These are phyloP conservation scores for Caenorhabditis doughertyi DNA, from an alignment of 2,888 invertebrate genomes.

Conservation along the genomic window DNA sequence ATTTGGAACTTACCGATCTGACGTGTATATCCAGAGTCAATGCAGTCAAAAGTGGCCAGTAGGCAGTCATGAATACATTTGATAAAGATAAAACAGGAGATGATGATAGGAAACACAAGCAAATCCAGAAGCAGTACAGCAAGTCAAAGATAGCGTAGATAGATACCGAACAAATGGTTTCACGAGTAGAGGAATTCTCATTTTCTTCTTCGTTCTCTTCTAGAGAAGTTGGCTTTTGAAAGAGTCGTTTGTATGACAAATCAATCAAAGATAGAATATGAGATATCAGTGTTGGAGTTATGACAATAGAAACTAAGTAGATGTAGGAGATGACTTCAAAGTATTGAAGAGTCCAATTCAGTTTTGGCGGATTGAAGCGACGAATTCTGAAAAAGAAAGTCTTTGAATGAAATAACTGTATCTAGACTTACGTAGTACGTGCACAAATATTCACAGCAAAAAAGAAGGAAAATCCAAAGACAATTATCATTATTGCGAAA, in stretches of 20 bases:
- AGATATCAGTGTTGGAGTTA: background rate
- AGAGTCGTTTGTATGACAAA: slow-evolving; percentile 18
- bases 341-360: slow-evolving; percentile 30
- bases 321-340: slow-evolving; percentile 32
- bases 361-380: slow-evolving; percentile 25
- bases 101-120: slow-evolving; percentile 10
- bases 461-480: slow-evolving; percentile 23
- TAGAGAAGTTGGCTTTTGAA: slow-evolving; percentile 5
- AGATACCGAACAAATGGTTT: slow-evolving; percentile 18
- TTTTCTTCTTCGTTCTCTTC: slow-evolving; percentile 17
- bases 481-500: background rate
- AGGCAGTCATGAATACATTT: slow-evolving; percentile 36
- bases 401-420: background rate
- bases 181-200: background rate
- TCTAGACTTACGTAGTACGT: slow-evolving; percentile 40
- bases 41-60: slow-evolving; percentile 40
- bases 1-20: slow-evolving; percentile 29
- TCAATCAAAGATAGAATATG: slow-evolving; percentile 14
- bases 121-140: slow-evolving; percentile 14
- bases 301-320: slow-evolving; percentile 12
- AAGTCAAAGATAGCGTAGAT: slow-evolving; percentile 27
- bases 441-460: slow-evolving; percentile 46
- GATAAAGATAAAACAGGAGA: slow-evolving; percentile 20
- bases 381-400: slow-evolving; percentile 31
- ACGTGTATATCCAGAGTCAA: slow-evolving; percentile 38